phyloP scores from a whole-genome alignment of 2,113 vertebrate species.

The Zosterops hypoxanthus region DNA sequence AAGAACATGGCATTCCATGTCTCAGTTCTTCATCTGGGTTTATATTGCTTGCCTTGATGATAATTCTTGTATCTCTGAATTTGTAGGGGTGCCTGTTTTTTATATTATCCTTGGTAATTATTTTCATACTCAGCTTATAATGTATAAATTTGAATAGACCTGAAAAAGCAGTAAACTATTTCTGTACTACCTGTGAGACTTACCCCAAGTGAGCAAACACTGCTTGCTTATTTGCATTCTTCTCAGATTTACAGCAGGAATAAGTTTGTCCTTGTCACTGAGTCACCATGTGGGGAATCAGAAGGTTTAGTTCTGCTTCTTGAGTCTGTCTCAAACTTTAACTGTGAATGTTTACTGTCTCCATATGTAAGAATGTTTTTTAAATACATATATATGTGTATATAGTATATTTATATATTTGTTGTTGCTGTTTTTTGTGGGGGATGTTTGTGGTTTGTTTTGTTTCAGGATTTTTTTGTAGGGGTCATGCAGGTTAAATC shows the following conservation, averaged over 20 bases:
- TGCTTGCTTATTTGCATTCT: not conserved
- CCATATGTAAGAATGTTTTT: not conserved
- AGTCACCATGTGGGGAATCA: not conserved
- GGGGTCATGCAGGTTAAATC: not conserved
- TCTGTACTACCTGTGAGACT: not conserved
- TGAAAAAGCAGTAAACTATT: not conserved
- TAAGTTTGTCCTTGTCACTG: not conserved
- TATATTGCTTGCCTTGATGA: not conserved
- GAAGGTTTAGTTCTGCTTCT: not conserved
- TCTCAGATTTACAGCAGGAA: not conserved
- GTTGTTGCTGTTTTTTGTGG: not conserved
- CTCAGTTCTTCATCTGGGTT: not conserved
- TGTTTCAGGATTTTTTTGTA: not conserved
- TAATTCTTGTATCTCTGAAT: not conserved
- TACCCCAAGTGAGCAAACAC: not conserved
- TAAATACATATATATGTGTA: too few relatives aligned
- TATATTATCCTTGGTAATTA: not conserved
- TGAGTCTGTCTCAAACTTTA: not conserved
- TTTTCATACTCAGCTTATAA: not conserved
- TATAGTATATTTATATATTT: not conserved
- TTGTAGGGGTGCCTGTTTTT: not conserved
- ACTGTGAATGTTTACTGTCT: not conserved
- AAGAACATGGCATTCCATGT: not conserved
- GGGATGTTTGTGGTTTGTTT: accelerated
- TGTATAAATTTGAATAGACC: not conserved